Percentiles rank a stretch among this genome's conserved stretches.
Conservation (phyloP, 1,140 invertebrate genomes). For the Procambarus virginalis region DNA sequence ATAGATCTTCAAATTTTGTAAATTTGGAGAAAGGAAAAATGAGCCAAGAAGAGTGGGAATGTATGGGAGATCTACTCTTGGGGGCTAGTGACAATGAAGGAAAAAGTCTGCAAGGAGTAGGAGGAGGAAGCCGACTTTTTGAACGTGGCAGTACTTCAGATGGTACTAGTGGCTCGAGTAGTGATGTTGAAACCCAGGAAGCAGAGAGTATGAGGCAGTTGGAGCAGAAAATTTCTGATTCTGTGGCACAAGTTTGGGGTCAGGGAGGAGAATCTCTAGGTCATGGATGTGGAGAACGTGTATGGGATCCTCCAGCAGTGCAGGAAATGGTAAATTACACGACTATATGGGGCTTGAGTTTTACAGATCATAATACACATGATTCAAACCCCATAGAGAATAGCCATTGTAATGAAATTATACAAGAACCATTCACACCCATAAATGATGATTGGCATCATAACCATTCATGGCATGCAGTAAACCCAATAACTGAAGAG, state of each 20-base stretch:
- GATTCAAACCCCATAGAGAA: background rate
- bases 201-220: constrained; percentile 55
- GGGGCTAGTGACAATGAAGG: background rate
- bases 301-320: constrained; percentile 53
- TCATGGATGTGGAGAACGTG: constrained; percentile 52
- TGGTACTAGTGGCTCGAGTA: constrained; percentile 50
- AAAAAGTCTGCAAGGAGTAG: constrained; percentile 1
- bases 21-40: constrained; percentile 6
- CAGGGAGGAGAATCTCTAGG: constrained; percentile 43
- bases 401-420: constrained; percentile 14
- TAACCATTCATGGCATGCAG: constrained; percentile 24
- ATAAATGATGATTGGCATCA: constrained; percentile 41
- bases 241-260: constrained; percentile 58
- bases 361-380: constrained; percentile 14
- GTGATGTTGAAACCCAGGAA: constrained; percentile 58
- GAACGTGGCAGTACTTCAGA: constrained; percentile 54
- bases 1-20: constrained; percentile 9
- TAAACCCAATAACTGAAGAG: constrained; percentile 16
- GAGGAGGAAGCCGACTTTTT: constrained; percentile 41
- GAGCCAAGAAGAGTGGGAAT: constrained; percentile 55
- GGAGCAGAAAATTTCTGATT: constrained; percentile 50
- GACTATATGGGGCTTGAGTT: constrained; percentile 48
- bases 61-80: constrained; percentile 56
- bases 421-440: constrained; percentile 20
- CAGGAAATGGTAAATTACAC: constrained; percentile 42